phyloP scores from a whole-genome alignment of 2,888 invertebrate species.

The Drosophila helvetica region DNA sequence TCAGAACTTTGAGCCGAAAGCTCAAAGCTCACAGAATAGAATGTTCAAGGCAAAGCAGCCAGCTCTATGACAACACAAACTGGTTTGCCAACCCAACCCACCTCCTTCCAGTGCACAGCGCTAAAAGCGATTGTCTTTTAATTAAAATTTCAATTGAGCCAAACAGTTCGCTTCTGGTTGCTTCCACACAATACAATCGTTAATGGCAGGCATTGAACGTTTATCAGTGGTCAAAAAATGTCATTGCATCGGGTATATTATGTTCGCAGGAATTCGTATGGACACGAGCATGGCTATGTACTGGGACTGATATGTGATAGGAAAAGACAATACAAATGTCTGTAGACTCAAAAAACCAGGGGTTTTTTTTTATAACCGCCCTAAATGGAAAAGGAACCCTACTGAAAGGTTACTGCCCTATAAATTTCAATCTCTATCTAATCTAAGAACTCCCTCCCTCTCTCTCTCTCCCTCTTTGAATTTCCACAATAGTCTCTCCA shows the following conservation, averaged over 20 bases:
- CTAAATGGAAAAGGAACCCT: background rate
- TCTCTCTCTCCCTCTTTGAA: no score
- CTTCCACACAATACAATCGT: slow-evolving; percentile 3
- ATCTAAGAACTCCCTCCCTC: background rate
- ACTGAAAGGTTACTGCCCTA: background rate
- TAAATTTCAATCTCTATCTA: background rate
- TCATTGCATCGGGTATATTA: background rate
- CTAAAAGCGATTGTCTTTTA: slow-evolving; percentile 19
- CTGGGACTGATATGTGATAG: slow-evolving; percentile 9
- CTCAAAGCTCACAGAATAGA: slow-evolving; percentile 8
- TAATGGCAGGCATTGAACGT: slow-evolving; percentile 41
- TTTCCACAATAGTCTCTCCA: no score
- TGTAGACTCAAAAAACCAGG: no score
- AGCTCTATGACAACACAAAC: slow-evolving; percentile 43
- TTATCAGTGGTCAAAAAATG: slow-evolving; percentile 28
- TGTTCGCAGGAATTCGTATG: background rate
- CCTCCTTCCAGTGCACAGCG: background rate
- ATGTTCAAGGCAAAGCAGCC: slow-evolving; percentile 26
- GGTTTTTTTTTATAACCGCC: background rate
- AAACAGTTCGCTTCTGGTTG: slow-evolving; percentile 9
- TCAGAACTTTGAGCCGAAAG: slow-evolving; percentile 34
- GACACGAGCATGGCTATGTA: slow-evolving; percentile 2
- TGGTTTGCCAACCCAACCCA: slow-evolving; percentile 6
- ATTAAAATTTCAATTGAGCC: slow-evolving; percentile 28
- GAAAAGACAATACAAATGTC: slow-evolving; percentile 4